These are phyloP conservation scores for Amblyjoppa fuscipennis DNA, from an alignment of 2,888 invertebrate genomes.

Conservation along the genomic window DNA sequence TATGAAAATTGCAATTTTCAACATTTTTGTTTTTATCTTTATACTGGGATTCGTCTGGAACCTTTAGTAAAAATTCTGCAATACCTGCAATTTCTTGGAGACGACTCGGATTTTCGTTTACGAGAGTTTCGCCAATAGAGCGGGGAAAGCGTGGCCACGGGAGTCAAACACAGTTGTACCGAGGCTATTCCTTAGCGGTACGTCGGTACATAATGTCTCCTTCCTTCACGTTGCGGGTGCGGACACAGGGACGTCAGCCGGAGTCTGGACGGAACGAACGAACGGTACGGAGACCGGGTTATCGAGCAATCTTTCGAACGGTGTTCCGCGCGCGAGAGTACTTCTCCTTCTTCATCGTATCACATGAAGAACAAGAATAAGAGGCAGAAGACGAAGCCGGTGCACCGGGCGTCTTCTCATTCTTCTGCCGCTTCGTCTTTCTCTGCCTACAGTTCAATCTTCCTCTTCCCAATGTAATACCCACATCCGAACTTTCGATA, in stretches of 20 bases:
- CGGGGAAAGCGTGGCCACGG: slow-evolving; percentile 39
- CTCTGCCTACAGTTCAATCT: slow-evolving; percentile 40
- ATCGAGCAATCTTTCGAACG: slow-evolving; percentile 76
- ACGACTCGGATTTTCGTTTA: slow-evolving; percentile 72
- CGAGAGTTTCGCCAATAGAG: slow-evolving; percentile 78
- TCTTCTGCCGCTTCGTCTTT: slow-evolving; percentile 44
- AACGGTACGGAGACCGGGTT: slow-evolving; percentile 66
- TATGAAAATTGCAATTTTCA: no score
- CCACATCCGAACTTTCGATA: slow-evolving; percentile 63
- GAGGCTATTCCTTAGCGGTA: background rate
- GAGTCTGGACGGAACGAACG: slow-evolving; percentile 62
- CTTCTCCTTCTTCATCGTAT: slow-evolving; percentile 67
- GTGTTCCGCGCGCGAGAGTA: slow-evolving; percentile 65
- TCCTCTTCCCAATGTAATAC: slow-evolving; percentile 43
- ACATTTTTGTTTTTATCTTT: no score
- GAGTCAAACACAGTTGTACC: background rate
- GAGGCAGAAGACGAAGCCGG: slow-evolving; percentile 57
- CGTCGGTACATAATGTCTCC: slow-evolving; percentile 24
- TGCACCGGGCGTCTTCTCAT: slow-evolving; percentile 60
- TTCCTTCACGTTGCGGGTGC: slow-evolving; percentile 25
- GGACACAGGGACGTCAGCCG: background rate
- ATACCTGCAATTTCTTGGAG: background rate
- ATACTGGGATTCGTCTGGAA: background rate
- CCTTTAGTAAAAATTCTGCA: background rate
- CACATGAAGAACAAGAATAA: slow-evolving; percentile 18